phyloP scores from a whole-genome alignment of 2,888 invertebrate species.

The Galerucella calmariensis region DNA sequence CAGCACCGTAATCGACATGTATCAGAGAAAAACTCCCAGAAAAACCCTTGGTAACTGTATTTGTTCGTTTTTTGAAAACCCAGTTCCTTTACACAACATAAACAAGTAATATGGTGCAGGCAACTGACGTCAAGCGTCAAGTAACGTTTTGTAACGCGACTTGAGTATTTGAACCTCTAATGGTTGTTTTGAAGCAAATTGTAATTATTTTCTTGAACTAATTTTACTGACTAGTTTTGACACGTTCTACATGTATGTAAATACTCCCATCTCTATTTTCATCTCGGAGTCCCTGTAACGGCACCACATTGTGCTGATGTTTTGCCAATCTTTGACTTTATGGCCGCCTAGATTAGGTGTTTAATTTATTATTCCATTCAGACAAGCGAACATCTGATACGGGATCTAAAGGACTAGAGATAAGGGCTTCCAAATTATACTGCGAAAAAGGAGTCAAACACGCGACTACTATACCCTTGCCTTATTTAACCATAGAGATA shows the following conservation, averaged over 20 bases:
- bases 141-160: too few relatives aligned
- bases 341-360: constrained; percentile 51
- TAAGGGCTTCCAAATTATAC: constrained; percentile 43
- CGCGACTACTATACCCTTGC: constrained; percentile 30
- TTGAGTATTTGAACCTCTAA: too few relatives aligned
- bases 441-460: constrained; percentile 41
- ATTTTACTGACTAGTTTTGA: too few relatives aligned
- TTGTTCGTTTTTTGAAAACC: too few relatives aligned
- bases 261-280: constrained; percentile 27
- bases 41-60: too few relatives aligned
- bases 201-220: too few relatives aligned
- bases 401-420: constrained; percentile 44
- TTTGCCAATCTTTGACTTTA: constrained; percentile 53
- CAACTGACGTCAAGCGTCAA: too few relatives aligned
- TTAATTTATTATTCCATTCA: constrained; percentile 51
- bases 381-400: constrained; percentile 45
- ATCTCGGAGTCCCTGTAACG: constrained; percentile 20
- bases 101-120: too few relatives aligned
- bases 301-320: constrained; percentile 46
- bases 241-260: neutral
- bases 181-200: too few relatives aligned
- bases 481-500: constrained; percentile 6
- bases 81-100: too few relatives aligned
- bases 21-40: too few relatives aligned
- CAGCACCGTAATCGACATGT: too few relatives aligned